Conservation (phyloP, 2,113 vertebrate genomes). For the Pygoscelis adeliae region DNA sequence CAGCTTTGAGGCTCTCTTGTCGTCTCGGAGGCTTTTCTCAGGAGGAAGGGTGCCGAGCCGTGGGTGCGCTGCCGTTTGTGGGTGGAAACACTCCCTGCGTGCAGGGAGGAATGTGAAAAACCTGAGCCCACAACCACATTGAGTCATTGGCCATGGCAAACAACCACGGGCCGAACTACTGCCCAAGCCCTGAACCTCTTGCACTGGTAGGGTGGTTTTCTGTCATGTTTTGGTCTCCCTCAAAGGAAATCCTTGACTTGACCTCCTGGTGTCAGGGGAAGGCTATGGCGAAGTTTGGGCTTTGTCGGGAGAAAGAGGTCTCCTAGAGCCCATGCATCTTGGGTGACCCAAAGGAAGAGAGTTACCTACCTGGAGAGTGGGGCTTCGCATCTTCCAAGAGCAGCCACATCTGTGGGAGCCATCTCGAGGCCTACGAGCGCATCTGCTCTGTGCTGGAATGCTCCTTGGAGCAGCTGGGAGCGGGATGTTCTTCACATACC, state of each 20-base stretch:
- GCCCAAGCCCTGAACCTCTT: not conserved
- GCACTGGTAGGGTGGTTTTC: not conserved
- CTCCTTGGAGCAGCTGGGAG: not conserved
- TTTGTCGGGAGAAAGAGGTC: not conserved
- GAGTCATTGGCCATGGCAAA: not conserved
- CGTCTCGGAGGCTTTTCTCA: not conserved
- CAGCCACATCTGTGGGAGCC: not conserved
- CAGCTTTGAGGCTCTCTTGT: not conserved
- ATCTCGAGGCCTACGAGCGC: fast-evolving
- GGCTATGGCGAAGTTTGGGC: not conserved
- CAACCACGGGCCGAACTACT: not conserved
- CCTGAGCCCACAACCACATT: not conserved
- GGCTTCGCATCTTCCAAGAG: not conserved
- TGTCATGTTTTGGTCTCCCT: not conserved
- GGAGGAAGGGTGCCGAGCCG: not conserved
- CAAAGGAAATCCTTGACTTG: not conserved
- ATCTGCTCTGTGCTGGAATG: not conserved
- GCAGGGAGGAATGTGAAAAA: not conserved
- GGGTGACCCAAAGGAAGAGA: not conserved
- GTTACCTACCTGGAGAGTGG: no score
- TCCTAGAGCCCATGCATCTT: not conserved
- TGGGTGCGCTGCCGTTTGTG: not conserved
- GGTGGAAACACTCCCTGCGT: not conserved
- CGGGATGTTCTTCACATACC: not conserved
- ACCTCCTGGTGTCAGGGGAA: not conserved